These are phyloP conservation scores for Pegea sp. DNA, from an alignment of 23 tunicate species.

Conservation along the genomic window DNA sequence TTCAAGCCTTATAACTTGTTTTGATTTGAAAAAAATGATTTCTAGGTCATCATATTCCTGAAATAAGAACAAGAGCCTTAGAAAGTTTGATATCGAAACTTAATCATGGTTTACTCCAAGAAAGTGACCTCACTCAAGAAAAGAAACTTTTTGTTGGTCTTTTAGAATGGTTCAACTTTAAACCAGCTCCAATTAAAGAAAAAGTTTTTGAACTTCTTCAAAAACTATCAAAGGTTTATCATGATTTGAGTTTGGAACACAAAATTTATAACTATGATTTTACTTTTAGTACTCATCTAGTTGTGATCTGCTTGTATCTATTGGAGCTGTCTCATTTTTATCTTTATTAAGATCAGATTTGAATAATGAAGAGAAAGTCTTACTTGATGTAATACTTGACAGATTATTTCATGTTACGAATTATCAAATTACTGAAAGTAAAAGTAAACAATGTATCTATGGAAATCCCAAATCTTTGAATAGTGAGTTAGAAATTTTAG, in stretches of 20 bases:
- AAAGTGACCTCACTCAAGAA: constrained; percentile 75
- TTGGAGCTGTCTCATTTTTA: constrained; percentile 53
- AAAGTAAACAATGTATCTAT: constrained; percentile 26
- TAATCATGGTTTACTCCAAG: constrained; percentile 72
- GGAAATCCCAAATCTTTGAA: constrained; percentile 14
- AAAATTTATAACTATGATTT: background rate
- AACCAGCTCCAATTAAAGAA: constrained; percentile 40
- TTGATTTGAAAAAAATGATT: background rate
- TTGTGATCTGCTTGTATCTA: constrained; percentile 61
- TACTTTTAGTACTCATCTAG: constrained; percentile 33
- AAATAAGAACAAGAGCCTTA: constrained; percentile 52
- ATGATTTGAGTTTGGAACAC: background rate
- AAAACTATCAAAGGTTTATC: constrained; percentile 31
- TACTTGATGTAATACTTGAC: constrained; percentile 48
- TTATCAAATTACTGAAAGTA: background rate
- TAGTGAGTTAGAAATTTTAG: no score
- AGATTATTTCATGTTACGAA: constrained; percentile 50
- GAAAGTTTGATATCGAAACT: constrained; percentile 61
- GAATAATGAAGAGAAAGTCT: constrained; percentile 13
- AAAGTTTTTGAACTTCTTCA: constrained; percentile 28
- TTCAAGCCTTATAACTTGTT: no score
- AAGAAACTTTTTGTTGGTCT: constrained; percentile 38
- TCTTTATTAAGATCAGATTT: constrained; percentile 43
- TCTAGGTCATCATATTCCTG: constrained; percentile 48
- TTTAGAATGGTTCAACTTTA: constrained; percentile 83